Conservation (phyloP, 2,113 vertebrate species). For the Chaetodon auriga region DNA sequence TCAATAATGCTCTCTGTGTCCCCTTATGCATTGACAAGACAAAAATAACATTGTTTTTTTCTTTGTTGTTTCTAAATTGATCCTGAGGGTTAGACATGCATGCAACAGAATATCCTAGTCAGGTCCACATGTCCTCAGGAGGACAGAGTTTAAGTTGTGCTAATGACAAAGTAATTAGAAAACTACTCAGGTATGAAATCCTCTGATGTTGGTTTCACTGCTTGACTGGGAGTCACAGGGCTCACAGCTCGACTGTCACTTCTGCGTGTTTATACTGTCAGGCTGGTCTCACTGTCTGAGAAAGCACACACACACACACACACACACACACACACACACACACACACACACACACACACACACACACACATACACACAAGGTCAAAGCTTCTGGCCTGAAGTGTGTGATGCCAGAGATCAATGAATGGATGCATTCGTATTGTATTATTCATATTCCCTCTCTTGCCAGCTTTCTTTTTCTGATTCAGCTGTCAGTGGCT, state of each 20-base stretch:
- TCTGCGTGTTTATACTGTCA: conserved; percentile 38
- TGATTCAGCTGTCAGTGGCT: conserved; percentile 20
- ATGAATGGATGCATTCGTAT: conserved; percentile 33
- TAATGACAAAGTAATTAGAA: conserved; percentile 72
- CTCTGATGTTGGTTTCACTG: conserved; percentile 57
- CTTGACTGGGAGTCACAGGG: conserved; percentile 16
- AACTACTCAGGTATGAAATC: conserved; percentile 65
- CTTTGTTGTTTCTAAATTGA: background rate
- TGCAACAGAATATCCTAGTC: background rate
- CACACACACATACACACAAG: conserved; percentile 22
- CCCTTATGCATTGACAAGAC: background rate
- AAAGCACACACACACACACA: conserved; percentile 15
- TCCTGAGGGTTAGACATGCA: background rate
- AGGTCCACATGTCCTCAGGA: conserved; percentile 1
- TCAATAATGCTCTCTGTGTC: background rate
- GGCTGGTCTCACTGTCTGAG: conserved; percentile 10
- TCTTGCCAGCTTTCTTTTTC: conserved; percentile 3
- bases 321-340: conserved; percentile 1
- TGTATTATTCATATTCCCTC: conserved; percentile 54
- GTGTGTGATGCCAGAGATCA: conserved; percentile 43
- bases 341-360: conserved; percentile 22
- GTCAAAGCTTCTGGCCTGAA: conserved; percentile 18
- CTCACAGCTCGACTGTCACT: conserved; percentile 32
- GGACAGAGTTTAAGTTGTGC: conserved; percentile 41
- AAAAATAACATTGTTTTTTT: background rate